Evolutionary conservation across 1,140 invertebrate genomes (phyloP), one percentile per base, ranked within the genome.

Genomic region (Planococcus citri): DNA sequence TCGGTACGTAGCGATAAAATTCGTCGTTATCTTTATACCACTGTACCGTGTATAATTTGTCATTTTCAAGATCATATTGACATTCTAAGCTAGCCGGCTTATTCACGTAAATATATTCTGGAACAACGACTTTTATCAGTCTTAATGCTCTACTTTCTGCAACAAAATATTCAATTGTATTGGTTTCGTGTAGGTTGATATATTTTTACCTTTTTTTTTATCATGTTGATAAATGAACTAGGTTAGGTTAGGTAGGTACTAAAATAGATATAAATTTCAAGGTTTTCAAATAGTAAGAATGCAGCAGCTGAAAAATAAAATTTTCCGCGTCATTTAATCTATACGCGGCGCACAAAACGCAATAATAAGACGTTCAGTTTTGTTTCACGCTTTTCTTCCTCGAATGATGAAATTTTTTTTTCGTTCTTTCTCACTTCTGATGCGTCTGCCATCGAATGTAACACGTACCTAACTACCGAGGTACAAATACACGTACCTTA

Each of bases 1-100:
- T 81, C 4, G 89, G 89, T 64, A 91, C 83, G 77, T 86, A 92
- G 69, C 90, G 83, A 81, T 89, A 93, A 80, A 93, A 92, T 78
- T 93, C 90, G 75, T 89, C 85, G 57, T 88, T 88, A 76, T 92
- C 89, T 77, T 91, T 91, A 79, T 92, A 92, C 90, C 90, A 92
- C 77, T 90, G 90, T 73, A 91, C 88, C 1, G 89, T 90, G 78
- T 92, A 92, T 3, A 93, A 80, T 37, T 83, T 82, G 76, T 91
- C 89, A 2, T 84, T 85, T 71, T 89, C 88, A 73, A 92, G 78
- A 73, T 89, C 86, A 79, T 88, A 92, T 74, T 87, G 82, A 77
- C 90, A 93, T 74, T 86, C 87, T 71, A 93, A 81, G 69, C 82
- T 79, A 1, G 88, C 87, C 71, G 82, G 83, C 74, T 88, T 83